These are phyloP conservation scores for Notiomystis cincta DNA, from an alignment of 2,113 vertebrate genomes.

Conservation along the genomic window DNA sequence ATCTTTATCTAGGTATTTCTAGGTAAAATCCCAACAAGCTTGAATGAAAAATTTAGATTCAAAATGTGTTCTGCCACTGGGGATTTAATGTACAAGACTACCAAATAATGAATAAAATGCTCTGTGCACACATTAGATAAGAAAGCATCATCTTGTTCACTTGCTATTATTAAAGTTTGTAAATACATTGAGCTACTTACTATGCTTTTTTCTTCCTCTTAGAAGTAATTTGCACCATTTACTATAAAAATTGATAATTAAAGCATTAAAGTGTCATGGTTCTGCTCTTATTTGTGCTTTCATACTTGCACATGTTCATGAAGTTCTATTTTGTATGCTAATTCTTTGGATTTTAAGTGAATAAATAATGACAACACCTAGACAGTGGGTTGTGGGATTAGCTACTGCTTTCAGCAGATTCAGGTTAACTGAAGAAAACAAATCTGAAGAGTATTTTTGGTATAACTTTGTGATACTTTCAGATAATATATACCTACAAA, in stretches of 20 bases:
- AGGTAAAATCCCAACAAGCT: background rate
- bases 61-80: background rate
- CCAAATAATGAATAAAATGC: background rate
- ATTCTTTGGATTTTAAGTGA: background rate
- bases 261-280: background rate
- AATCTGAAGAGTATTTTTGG: background rate
- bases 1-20: background rate
- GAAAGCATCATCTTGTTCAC: background rate
- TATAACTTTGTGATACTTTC: background rate
- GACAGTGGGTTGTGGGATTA: background rate
- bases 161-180: background rate
- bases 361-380: background rate
- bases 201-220: background rate
- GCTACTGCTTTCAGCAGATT: background rate
- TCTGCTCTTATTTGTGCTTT: background rate
- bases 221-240: background rate
- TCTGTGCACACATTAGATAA: background rate
- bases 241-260: background rate
- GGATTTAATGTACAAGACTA: background rate
- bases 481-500: background rate
- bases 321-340: background rate
- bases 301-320: background rate
- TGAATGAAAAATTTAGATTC: background rate
- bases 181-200: background rate
- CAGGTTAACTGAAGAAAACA: background rate